Base-by-base conservation (phyloP, 1,140 invertebrate genomes). In the Drosophila repleta region DNA sequence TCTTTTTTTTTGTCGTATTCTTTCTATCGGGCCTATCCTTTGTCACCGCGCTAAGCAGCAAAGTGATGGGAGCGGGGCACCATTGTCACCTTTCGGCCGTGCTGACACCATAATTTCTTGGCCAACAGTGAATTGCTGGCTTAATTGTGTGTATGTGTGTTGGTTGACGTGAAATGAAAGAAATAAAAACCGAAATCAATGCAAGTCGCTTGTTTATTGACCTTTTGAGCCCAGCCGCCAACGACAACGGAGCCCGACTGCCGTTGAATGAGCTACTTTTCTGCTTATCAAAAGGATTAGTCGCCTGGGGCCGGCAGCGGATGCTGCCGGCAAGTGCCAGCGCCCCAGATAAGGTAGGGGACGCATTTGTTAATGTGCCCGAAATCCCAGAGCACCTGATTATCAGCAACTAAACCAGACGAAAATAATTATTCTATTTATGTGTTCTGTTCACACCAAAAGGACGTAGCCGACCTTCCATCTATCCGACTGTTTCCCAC, bases 51-150 rank as follows among this genome's bases (percentile, higher is more conserved):
- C 72, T 81, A 88, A 88, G 83, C 79, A 76, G 78, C 51, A 11
- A 57, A 17, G 41, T 35, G 35, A 7, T 18, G 26, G 15, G 29
- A 29, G 4, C 18, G 18, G 17, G 15, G 39, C 29, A 17, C 32
- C 10, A 48, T 64, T 65, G 35, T 85, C 81, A 85, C 77, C 81
- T 83, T 58, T 41, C 17, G 21, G 56, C 70, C 77, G 67, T 78
- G 83, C 79, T 87, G 83, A 88, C 83, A 87, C 83, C 79, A 88
- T 70, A 87, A 83, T 87, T 83, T 88, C 76, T 79, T 67, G 83
- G 82, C 79, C 68, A 83, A 67, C 82, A 70, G 78, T 64, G 82
- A 79, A 88, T 76, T 83, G 83, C 76, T 74, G 83, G 71, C 79
- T 88, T 87, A 87, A 87, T 87, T 87, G 39, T 43, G 39, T 43